Base-by-base conservation (phyloP, 2,888 invertebrate species). In the Laothoe populi region DNA sequence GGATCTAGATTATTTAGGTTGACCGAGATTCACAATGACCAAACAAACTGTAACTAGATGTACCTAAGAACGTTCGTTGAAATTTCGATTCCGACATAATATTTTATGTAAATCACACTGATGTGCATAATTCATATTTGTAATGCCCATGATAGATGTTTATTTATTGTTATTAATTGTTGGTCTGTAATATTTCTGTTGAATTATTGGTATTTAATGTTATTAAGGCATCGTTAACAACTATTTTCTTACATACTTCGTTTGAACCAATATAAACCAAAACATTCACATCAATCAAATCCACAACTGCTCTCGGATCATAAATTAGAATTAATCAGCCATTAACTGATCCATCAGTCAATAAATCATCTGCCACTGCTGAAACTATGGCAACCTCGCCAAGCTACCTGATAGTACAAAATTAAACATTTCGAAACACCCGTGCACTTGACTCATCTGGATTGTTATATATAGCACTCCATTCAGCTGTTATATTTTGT, bases 391-490 rank as follows among this genome's bases (percentile, higher is more conserved):
- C 13, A 11, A 46, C 45, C 59, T 45, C 31, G 45, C 4, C 40
- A 21, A 19, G 21, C 26, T 23, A 57, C 59, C 59, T 35, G 35
- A 31, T 35, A n/a, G 46, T 59, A 46, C 59, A 8, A 21, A 59
- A 45, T 46, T 59, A 58, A 58, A 42, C 58, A 35, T 35, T 53
- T 21, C 23, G 16, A 19, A 45, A 45, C 46, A 38, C 31, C 44
- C 49, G 59, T 62, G 62, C 59, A 62, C 62, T 62, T 62, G 62
- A 63, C 48, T 63, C 63, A 63, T 53, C 59, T 44, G 16, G 13
- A 19, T 13, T 38, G 31, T 26, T 61, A 57, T 57, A 35, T 61
- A 57, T 61, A 61, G 44, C 31, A 35, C 61, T 23, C 21, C 31
- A 45, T 46, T 46, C 35, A 35, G 19, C n/a, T 59, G 45, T 60